A percentile compares a stretch with the other conserved stretches of the same genome.
Evolutionary conservation across 2,888 invertebrate species (phyloP).

Genomic region (Trachelus tabidus): DNA sequence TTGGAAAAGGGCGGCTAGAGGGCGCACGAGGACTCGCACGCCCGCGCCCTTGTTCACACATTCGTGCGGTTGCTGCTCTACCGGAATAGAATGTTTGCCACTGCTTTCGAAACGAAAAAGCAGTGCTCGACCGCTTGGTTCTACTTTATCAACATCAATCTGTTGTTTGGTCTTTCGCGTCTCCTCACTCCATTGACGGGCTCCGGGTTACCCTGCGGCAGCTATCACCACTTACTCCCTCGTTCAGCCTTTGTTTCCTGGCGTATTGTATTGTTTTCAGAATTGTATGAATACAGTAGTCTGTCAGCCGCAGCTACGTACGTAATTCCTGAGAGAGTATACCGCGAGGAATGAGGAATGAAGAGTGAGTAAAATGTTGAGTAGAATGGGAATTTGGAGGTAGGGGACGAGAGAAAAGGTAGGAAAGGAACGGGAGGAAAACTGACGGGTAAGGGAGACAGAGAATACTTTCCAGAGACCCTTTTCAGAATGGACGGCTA

Average conservation of each 20-base stretch:
- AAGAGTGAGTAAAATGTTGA: background rate
- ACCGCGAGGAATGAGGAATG: background rate
- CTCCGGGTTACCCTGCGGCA: background rate
- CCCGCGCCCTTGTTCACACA: conserved; percentile 6
- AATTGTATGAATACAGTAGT: conserved; percentile 41
- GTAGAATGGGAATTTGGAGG: background rate
- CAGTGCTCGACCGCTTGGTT: background rate
- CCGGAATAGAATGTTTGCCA: background rate
- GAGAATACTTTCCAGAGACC: conserved; percentile 33
- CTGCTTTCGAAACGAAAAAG: background rate
- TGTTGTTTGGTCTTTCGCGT: background rate
- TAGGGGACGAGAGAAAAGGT: background rate
- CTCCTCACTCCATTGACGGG: background rate
- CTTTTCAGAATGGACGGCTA: conserved; percentile 33
- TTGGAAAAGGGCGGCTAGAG: conserved; percentile 18
- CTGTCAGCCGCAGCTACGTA: conserved; percentile 38
- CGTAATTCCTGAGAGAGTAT: background rate
- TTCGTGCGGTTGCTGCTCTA: background rate
- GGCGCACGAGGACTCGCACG: conserved; percentile 6
- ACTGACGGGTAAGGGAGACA: background rate
- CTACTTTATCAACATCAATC: conserved; percentile 6
- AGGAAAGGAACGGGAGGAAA: background rate
- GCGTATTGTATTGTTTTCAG: conserved; percentile 45
- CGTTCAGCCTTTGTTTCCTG: conserved; percentile 34
- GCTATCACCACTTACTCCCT: conserved; percentile 1